Base-by-base conservation (phyloP, 2,888 invertebrate species). In the Poecilobothrus nobilitatus region DNA sequence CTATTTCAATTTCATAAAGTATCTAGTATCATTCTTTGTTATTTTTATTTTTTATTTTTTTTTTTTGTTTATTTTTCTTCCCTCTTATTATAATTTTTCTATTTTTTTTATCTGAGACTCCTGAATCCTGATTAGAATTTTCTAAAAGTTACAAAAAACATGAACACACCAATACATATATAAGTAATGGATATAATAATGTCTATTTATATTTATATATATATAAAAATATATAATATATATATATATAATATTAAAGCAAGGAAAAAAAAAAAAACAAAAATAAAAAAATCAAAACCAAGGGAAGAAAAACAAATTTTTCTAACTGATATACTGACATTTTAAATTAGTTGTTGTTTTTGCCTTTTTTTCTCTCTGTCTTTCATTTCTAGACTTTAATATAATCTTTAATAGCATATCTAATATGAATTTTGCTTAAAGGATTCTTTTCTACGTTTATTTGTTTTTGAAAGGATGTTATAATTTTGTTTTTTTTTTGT, bases 391-490 rank as follows among this genome's bases (percentile, higher is more conserved):
- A n/a, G 15, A 53, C 53, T 53, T 53, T 53, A 53, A 53, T 18
- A 53, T 18, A 53, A 53, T 53, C 53, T 53, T 53, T 53, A 53
- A 53, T 53, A 53, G 53, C 15, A 53, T 15, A 53, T 53, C 53
- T 53, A 53, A 53, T 53, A 53, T 53, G 53, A 53, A 53, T 53
- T 53, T 53, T 53, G 53, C 53, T 53, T 53, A 53, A 18, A 53
- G 53, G 53, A 18, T 53, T 53, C 15, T 53, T 53, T 53, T 53
- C 15, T 53, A 18, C 6, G 18, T 15, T 53, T 53, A 53, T 53
- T 53, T 53, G 53, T 53, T 53, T 53, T 53, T 53, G 53, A 53
- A 53, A 53, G 53, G 53, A 53, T 53, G 53, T 18, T 53, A 53
- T 12, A 41, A 41, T 41, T 41, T 5, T 41, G n/a, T n/a, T n/a